These are phyloP conservation scores for Tympanoctomys barrerae DNA, from an alignment of 2,797 vertebrate species.

Conservation along the genomic window DNA sequence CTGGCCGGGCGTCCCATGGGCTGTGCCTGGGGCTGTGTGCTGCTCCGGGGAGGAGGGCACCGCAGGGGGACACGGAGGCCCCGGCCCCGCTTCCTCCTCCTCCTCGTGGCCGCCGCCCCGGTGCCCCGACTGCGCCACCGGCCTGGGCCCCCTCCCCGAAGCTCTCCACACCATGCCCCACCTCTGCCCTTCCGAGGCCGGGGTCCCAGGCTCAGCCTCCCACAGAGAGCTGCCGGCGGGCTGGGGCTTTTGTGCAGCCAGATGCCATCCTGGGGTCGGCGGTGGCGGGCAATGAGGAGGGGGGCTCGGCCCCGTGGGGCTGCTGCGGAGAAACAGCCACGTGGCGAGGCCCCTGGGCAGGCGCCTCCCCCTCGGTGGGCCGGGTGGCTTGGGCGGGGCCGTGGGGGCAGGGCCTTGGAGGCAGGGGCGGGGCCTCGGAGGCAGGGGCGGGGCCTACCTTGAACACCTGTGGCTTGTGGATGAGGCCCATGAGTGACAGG, in stretches of 20 bases:
- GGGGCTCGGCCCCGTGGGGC: slow-evolving; percentile 79
- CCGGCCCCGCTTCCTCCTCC: slow-evolving; percentile 72
- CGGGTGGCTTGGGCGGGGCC: background rate
- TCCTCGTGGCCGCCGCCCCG: slow-evolving; percentile 79
- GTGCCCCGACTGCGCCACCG: slow-evolving; percentile 75
- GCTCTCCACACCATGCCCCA: slow-evolving; percentile 81
- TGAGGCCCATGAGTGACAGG: slow-evolving; percentile 98
- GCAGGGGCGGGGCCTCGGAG: background rate
- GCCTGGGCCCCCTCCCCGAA: slow-evolving; percentile 76
- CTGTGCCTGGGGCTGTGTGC: slow-evolving; percentile 36
- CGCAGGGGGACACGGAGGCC: background rate
- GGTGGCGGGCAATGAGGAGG: slow-evolving; percentile 82
- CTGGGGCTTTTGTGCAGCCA: slow-evolving; percentile 79
- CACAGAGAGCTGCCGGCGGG: slow-evolving; percentile 82
- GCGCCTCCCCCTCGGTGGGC: slow-evolving; percentile 56
- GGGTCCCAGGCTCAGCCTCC: slow-evolving; percentile 84
- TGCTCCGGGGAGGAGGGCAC: slow-evolving; percentile 6
- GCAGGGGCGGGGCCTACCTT: slow-evolving; percentile 90
- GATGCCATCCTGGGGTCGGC: slow-evolving; percentile 82
- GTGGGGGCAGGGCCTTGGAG: background rate
- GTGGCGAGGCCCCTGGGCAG: slow-evolving; percentile 78
- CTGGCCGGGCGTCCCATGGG: background rate
- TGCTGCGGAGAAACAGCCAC: slow-evolving; percentile 84
- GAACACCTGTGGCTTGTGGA: slow-evolving; percentile 96
- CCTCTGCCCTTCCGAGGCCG: slow-evolving; percentile 84